phyloP scores from a whole-genome alignment of 2,797 vertebrate species.

The Crenichthys baileyi region DNA sequence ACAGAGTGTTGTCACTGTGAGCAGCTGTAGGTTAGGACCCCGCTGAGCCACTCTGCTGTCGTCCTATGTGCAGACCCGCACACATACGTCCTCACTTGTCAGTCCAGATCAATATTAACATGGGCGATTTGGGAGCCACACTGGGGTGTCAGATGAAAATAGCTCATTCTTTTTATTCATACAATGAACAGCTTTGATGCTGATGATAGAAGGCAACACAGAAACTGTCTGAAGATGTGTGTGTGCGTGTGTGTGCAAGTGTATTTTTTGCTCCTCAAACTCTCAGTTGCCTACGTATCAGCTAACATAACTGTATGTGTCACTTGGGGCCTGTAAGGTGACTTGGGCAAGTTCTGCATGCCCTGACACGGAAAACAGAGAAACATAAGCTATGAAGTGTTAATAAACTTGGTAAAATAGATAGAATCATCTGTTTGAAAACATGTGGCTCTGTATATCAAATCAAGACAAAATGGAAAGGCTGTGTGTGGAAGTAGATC shows the following conservation, averaged over 20 bases:
- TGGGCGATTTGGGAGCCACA: slow-evolving; percentile 43
- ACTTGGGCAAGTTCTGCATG: background rate
- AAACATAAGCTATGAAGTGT: background rate
- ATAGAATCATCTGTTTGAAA: too few species aligned
- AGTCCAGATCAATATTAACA: slow-evolving; percentile 52
- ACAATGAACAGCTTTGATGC: slow-evolving; percentile 59
- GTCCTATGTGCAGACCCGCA: slow-evolving; percentile 23
- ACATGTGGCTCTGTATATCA: too few species aligned
- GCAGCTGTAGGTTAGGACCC: slow-evolving; percentile 67
- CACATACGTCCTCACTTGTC: slow-evolving; percentile 40
- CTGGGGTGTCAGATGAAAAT: slow-evolving; percentile 63
- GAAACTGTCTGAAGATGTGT: slow-evolving; percentile 7
- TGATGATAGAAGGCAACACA: slow-evolving; percentile 44
- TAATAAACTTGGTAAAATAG: too few species aligned
- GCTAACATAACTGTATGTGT: slow-evolving; percentile 11
- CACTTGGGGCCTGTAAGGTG: slow-evolving; percentile 7
- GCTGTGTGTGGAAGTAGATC: too few species aligned
- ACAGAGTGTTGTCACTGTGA: slow-evolving; percentile 64
- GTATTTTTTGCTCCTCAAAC: slow-evolving; percentile 18
- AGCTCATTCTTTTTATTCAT: slow-evolving; percentile 56
- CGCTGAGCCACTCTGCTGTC: slow-evolving; percentile 39
- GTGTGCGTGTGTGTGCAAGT: slow-evolving; percentile 6
- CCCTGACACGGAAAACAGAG: background rate
- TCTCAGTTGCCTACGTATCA: slow-evolving; percentile 6
- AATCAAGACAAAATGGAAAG: too few species aligned